phyloP scores from a whole-genome alignment of 2,888 invertebrate species.

The Pristionchus arcanus region DNA sequence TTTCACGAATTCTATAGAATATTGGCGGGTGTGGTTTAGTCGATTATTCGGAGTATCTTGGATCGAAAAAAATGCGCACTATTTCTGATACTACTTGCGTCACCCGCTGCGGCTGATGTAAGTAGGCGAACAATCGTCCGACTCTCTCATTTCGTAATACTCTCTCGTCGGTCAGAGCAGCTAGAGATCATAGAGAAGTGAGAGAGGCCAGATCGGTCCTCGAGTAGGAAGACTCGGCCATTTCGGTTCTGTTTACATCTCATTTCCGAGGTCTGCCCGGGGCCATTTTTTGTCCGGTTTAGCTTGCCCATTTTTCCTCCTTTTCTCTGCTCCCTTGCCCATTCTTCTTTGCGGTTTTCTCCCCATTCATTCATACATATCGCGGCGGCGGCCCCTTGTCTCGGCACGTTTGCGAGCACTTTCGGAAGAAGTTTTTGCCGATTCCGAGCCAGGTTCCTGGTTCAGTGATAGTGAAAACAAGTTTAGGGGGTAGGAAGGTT shows the following conservation, averaged over 20 bases:
- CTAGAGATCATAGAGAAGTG: background rate
- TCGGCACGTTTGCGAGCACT: background rate
- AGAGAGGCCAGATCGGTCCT: background rate
- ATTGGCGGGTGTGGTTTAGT: background rate
- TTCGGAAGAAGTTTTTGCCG: background rate
- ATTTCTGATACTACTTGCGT: too few species aligned
- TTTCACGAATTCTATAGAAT: background rate
- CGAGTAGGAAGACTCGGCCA: background rate
- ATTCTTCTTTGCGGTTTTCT: too few species aligned
- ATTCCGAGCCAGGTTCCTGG: background rate
- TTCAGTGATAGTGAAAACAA: too few species aligned
- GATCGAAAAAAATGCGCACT: too few species aligned
- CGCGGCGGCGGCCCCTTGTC: background rate
- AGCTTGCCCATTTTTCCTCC: conserved; percentile 13
- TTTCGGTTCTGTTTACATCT: conserved; percentile 1
- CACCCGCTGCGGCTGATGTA: too few species aligned
- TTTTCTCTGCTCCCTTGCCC: background rate
- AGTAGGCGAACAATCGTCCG: too few species aligned
- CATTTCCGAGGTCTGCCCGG: background rate
- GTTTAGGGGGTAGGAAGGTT: too few species aligned
- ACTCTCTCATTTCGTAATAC: background rate
- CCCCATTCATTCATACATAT: background rate
- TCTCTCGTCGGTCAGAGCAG: background rate
- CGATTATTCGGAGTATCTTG: too few species aligned
- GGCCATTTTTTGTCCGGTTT: conserved; percentile 32